phyloP scores from a whole-genome alignment of 2,113 vertebrate genomes.

The Brienomyrus brachyistius region DNA sequence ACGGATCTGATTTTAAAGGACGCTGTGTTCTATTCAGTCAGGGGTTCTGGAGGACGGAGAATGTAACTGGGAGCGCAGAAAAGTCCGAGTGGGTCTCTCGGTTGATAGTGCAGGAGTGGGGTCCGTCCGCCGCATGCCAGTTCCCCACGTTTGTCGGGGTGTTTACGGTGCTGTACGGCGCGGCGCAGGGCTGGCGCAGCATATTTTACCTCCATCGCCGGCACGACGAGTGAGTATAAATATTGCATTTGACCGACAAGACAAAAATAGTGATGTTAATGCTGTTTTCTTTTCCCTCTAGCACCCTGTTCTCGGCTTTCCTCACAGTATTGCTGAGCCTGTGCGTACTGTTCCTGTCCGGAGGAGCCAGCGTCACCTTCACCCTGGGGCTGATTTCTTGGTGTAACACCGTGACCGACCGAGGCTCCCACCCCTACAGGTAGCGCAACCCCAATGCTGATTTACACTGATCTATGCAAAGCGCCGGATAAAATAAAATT shows the following conservation, averaged over 20 bases:
- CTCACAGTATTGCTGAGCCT: conserved; percentile 63
- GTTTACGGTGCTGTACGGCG: conserved; percentile 65
- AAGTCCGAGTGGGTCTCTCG: conserved; percentile 35
- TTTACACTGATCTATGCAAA: not conserved
- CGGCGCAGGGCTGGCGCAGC: conserved; percentile 65
- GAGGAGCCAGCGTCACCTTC: conserved; percentile 57
- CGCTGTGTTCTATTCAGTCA: conserved; percentile 62
- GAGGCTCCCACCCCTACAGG: conserved; percentile 55
- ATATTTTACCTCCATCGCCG: conserved; percentile 65
- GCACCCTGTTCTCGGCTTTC: conserved; percentile 66
- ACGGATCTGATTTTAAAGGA: conserved; percentile 66
- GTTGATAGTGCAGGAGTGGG: conserved; percentile 64
- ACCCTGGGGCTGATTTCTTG: conserved; percentile 61
- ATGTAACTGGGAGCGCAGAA: conserved; percentile 30
- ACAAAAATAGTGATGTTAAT: not conserved
- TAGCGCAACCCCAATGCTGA: conserved; percentile 20
- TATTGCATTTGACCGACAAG: not conserved
- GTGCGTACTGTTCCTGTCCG: conserved; percentile 62
- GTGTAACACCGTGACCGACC: conserved; percentile 63
- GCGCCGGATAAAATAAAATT: not conserved
- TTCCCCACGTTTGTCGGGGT: conserved; percentile 67
- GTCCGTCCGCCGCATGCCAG: conserved; percentile 62
- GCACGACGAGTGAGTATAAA: conserved; percentile 62
- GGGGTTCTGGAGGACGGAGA: conserved; percentile 60
- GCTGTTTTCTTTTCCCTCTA: conserved; percentile 31